These are phyloP conservation scores for Nomada goodeniana DNA, from an alignment of 2,888 invertebrate genomes.

Conservation along the genomic window DNA sequence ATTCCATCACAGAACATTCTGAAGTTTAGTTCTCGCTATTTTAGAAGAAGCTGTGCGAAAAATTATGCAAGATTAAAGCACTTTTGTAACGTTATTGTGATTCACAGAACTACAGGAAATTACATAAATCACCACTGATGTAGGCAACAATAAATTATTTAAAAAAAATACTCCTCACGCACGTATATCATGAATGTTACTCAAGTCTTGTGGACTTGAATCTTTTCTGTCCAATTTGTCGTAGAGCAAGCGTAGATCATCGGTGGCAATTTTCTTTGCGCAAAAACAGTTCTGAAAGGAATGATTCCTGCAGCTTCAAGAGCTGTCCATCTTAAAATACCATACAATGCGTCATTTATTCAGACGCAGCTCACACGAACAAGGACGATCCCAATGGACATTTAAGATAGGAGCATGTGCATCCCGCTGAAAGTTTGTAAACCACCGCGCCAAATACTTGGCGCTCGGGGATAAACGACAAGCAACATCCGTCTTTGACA, in stretches of 20 bases:
- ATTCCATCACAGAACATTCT: background rate
- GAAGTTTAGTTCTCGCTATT: background rate
- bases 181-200: no score
- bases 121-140: no score
- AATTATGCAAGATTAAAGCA: background rate
- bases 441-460: constrained; percentile 52
- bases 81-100: background rate
- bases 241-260: no score
- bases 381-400: constrained; percentile 35
- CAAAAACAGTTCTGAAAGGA: background rate
- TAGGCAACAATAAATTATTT: no score
- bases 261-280: no score
- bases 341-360: background rate
- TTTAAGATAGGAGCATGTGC: constrained; percentile 34
- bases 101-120: no score
- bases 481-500: constrained; percentile 44
- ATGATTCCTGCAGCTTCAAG: background rate
- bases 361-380: constrained; percentile 12
- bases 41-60: background rate
- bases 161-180: no score
- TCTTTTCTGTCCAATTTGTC: no score
- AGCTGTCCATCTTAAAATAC: constrained; percentile 7
- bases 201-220: no score
- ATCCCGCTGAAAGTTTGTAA: constrained; percentile 39
- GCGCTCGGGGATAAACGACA: constrained; percentile 25